Evolutionary conservation across 2,888 invertebrate genomes (phyloP), one percentile per base, ranked within the genome.

Genomic region (Falcaria lacertinaria): DNA sequence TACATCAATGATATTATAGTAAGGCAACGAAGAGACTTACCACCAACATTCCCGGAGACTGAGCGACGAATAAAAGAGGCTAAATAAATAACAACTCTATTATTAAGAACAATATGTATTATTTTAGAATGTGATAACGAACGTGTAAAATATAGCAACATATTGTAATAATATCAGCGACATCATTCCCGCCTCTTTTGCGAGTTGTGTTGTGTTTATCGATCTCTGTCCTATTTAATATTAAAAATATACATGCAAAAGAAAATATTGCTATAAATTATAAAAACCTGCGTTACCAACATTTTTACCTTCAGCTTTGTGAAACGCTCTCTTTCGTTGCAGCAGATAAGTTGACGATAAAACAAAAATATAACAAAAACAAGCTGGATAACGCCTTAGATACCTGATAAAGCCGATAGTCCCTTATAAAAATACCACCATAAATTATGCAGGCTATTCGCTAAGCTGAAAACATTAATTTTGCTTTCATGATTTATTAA

Each of bases 1-100:
- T 28, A 28, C 28, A 11, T 28, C 28, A 28, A 28, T 28, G 28
- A 2, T 28, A 28, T 28, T 74, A 72, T 73, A 76, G 78, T 88
- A 87, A 88, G 88, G 86, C 79, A 88, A 88, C 88, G 87, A 87
- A 83, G 83, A 88, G 87, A 88, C 88, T 88, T 77, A 82, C 80
- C 84, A 86, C 80, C 85, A 77, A 85, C 88, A 88, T 88, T 88
- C 88, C 88, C 88, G 76, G 87, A 88, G 88, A 88, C 88, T 88
- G 88, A 85, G 64, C 73, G 67, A 71, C 54, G 71, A 64, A 74
- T 79, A 78, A 67, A 76, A 74, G 85, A 85, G 84, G 87, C 84
- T 84, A 78, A 83, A 72, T 7, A 80, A 74, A 80, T 68, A 79
- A 69, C 73, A 73, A 73, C 67, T 72, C 66, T 76, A 71, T 65